phyloP scores from a whole-genome alignment of 1,140 invertebrate species.

The Diorhabda carinulata region DNA sequence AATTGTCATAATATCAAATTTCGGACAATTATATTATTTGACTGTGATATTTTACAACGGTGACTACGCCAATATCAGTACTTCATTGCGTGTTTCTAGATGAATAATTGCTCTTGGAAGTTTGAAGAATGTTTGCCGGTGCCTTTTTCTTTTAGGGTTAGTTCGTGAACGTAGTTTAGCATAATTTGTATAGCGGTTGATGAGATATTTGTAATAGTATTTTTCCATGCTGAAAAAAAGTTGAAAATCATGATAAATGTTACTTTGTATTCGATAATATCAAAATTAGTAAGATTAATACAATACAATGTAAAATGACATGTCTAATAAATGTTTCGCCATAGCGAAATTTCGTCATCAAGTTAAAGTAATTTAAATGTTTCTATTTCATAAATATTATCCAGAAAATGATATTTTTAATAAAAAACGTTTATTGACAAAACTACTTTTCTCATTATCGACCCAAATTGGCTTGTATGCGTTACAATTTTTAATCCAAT shows the following conservation, averaged over 20 bases:
- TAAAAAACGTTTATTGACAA: too few species aligned
- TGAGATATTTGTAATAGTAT: constrained; percentile 1
- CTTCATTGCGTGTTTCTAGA: constrained; percentile 2
- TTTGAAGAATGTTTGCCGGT: background rate
- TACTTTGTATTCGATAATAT: background rate
- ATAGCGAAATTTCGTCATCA: too few species aligned
- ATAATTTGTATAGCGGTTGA: background rate
- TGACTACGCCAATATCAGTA: background rate
- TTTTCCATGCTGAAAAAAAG: background rate
- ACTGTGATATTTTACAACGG: too few species aligned
- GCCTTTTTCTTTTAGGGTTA: constrained; percentile 2
- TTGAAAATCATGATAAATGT: background rate
- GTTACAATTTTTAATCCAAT: too few species aligned
- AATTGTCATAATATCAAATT: too few species aligned
- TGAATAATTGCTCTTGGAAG: constrained; percentile 2
- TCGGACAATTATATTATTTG: too few species aligned
- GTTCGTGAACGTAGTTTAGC: background rate
- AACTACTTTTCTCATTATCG: too few species aligned
- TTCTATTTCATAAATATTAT: too few species aligned
- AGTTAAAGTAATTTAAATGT: too few species aligned
- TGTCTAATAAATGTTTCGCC: background rate
- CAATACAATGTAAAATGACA: background rate
- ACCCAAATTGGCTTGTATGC: too few species aligned
- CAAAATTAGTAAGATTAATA: background rate
- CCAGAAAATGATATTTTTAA: too few species aligned